phyloP scores from a whole-genome alignment of 1,140 invertebrate species.

The Zaprionus nigranus region DNA sequence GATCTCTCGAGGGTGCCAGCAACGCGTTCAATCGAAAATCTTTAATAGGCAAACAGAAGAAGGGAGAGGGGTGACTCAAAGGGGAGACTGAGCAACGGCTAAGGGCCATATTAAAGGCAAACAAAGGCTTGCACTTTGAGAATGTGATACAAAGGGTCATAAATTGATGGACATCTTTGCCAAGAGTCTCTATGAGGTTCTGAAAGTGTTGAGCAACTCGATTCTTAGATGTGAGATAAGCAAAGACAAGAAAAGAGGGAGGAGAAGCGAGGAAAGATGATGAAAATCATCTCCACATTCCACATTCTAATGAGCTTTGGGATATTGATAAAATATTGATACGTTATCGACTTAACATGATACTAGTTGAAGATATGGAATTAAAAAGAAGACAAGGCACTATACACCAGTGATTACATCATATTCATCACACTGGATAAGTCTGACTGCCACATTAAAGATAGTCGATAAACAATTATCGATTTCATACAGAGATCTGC shows the following conservation, averaged over 20 bases:
- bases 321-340: too few relatives aligned
- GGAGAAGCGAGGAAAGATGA: too few relatives aligned
- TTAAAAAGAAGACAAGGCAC: neutral
- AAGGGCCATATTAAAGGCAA: neutral
- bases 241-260: too few relatives aligned
- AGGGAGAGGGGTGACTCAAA: neutral
- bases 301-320: too few relatives aligned
- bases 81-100: neutral
- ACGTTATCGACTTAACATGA: neutral
- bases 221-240: too few relatives aligned
- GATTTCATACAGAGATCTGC: neutral
- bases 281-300: too few relatives aligned
- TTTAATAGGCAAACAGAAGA: constrained; percentile 21
- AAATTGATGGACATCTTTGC: neutral
- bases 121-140: neutral
- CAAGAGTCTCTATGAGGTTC: neutral
- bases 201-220: too few relatives aligned
- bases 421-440: neutral
- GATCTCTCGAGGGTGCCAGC: neutral
- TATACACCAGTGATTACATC: neutral
- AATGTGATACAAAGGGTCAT: neutral
- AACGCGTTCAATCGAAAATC: constrained; percentile 26
- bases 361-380: neutral
- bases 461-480: neutral
- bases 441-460: neutral